Evolutionary conservation across 2,797 vertebrate species (phyloP).

Genomic region (Simalia tracyae): DNA sequence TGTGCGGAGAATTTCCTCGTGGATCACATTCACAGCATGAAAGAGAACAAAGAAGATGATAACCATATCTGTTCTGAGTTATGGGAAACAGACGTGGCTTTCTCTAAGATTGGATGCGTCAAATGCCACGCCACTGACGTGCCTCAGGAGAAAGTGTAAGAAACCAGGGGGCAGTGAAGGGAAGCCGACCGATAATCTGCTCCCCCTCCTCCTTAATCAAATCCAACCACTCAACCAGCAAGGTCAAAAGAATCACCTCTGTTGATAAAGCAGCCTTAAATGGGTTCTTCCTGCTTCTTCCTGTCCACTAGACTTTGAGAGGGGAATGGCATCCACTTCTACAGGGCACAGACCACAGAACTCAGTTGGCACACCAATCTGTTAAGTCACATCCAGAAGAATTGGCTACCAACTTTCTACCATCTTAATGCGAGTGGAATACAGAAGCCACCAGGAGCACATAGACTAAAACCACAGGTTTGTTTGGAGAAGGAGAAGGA

Average conservation of each 20-base stretch:
- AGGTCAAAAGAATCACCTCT: background rate
- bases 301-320: background rate
- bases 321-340: background rate
- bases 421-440: background rate
- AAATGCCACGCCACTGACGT: slow-evolving; percentile 19
- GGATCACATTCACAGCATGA: background rate
- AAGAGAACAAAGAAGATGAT: slow-evolving; percentile 10
- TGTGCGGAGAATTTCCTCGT: background rate
- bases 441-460: background rate
- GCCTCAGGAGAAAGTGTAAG: background rate
- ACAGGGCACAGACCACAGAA: fast-evolving
- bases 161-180: background rate
- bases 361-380: background rate
- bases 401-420: slow-evolving; percentile 3
- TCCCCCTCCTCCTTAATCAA: slow-evolving; percentile 42
- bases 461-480: background rate
- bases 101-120: slow-evolving; percentile 31
- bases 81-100: slow-evolving; percentile 20
- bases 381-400: slow-evolving; percentile 23
- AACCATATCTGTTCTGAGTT: slow-evolving; percentile 27
- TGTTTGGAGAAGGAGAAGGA: no score
- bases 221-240: background rate
- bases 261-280: slow-evolving; percentile 35
- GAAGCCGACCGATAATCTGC: background rate
- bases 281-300: background rate